Evolutionary conservation across 2,888 invertebrate species (phyloP).

Genomic region (Endomychus coccineus): DNA sequence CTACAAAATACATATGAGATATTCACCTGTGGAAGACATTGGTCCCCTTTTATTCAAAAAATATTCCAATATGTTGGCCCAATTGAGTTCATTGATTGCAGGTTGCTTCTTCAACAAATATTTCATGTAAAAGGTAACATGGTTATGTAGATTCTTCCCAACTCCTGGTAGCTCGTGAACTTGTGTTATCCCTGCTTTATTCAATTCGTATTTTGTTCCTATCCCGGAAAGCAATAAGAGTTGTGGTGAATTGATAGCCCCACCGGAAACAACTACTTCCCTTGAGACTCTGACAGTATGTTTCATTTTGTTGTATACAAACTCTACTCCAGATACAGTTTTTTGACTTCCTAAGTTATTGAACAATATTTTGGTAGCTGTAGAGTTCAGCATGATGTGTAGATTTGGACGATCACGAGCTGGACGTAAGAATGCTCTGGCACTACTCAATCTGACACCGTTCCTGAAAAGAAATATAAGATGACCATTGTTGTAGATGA

Average conservation of each 20-base stretch:
- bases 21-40: constrained; percentile 52
- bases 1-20: background rate
- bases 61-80: constrained; percentile 57
- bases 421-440: constrained; percentile 56
- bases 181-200: constrained; percentile 52
- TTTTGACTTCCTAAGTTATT: constrained; percentile 43
- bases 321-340: constrained; percentile 54
- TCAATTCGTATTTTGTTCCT: constrained; percentile 55
- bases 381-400: constrained; percentile 55
- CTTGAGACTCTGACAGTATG: constrained; percentile 47
- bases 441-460: constrained; percentile 55
- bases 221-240: constrained; percentile 59
- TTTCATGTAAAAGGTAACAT: constrained; percentile 55
- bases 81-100: constrained; percentile 51
- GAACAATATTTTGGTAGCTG: constrained; percentile 52
- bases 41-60: constrained; percentile 53
- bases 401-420: constrained; percentile 52
- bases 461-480: constrained; percentile 41
- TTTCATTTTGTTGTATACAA: constrained; percentile 47
- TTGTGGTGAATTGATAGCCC: constrained; percentile 61
- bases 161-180: constrained; percentile 60
- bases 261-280: constrained; percentile 56
- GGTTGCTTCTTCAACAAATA: constrained; percentile 49
- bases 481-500: too few species aligned
- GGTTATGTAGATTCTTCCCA: constrained; percentile 62